Conservation (phyloP, 2,113 vertebrate species). For the Tragelaphus strepsiceros region DNA sequence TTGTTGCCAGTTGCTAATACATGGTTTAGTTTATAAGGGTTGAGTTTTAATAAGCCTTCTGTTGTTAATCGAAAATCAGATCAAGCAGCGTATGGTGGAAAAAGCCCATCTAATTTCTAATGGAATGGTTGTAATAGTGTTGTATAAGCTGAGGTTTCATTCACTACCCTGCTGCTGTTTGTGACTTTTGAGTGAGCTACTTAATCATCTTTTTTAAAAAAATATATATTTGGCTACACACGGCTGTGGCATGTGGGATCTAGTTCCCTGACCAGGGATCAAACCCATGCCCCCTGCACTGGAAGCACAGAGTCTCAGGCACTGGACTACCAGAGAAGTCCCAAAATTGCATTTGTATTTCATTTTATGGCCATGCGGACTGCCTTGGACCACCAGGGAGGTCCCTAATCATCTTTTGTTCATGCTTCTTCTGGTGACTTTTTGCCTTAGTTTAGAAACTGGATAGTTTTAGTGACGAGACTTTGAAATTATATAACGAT, state of each 20-base stretch:
- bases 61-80: background rate
- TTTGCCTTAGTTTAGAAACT: background rate
- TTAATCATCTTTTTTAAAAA: background rate
- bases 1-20: slow-evolving; percentile 18
- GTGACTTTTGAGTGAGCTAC: slow-evolving; percentile 12
- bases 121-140: background rate
- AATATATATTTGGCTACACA: background rate
- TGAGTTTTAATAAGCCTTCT: slow-evolving; percentile 16
- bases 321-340: background rate
- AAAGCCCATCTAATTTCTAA: slow-evolving; percentile 1
- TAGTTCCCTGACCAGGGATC: background rate
- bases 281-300: background rate
- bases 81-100: background rate
- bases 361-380: background rate
- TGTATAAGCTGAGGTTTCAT: slow-evolving; percentile 6
- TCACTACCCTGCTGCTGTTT: background rate
- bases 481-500: background rate
- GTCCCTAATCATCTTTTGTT: background rate
- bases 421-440: background rate
- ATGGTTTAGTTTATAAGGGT: background rate
- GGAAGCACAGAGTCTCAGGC: background rate
- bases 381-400: background rate
- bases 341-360: background rate
- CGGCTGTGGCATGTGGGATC: background rate
- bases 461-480: background rate